A percentile compares a stretch with the other conserved stretches of the same genome.
phyloP scores from a whole-genome alignment of 2,113 vertebrate species.

The Limnothrissa miodon region DNA sequence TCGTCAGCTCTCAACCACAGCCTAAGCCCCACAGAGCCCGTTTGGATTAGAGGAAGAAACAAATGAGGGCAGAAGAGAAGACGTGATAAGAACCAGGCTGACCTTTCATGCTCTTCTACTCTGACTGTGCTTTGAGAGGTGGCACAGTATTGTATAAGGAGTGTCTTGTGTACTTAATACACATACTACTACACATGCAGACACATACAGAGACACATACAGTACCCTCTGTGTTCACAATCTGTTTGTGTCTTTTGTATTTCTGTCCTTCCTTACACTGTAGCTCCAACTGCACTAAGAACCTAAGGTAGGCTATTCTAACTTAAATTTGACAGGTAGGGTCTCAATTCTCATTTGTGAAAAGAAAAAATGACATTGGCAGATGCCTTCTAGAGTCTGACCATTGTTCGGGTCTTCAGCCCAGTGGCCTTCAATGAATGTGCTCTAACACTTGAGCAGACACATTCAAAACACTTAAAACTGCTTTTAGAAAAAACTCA shows the following conservation, averaged over 20 bases:
- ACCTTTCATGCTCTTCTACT: neutral
- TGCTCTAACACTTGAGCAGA: too few relatives aligned
- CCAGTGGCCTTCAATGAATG: too few relatives aligned
- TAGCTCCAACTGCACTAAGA: too few relatives aligned
- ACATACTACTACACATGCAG: neutral
- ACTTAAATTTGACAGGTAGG: too few relatives aligned
- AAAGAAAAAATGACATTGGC: too few relatives aligned
- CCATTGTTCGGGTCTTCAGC: too few relatives aligned
- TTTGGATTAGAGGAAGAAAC: neutral
- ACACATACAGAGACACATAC: neutral
- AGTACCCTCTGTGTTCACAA: neutral
- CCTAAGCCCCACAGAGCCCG: neutral
- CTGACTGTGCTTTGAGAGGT: neutral
- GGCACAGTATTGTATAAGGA: neutral
- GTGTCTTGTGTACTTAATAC: neutral
- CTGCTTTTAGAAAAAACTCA: too few relatives aligned
- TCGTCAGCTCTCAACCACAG: neutral
- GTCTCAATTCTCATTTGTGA: too few relatives aligned
- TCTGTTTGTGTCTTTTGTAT: neutral
- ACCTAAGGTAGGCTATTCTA: too few relatives aligned
- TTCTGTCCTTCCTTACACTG: neutral
- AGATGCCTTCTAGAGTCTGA: too few relatives aligned
- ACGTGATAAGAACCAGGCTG: neutral
- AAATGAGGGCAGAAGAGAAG: neutral
- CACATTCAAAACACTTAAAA: too few relatives aligned